A percentile compares a stretch with the other conserved stretches of the same genome.
phyloP scores from a whole-genome alignment of 35 echinoderm and acorn worm genomes.

The Apostichopus japonicus region DNA sequence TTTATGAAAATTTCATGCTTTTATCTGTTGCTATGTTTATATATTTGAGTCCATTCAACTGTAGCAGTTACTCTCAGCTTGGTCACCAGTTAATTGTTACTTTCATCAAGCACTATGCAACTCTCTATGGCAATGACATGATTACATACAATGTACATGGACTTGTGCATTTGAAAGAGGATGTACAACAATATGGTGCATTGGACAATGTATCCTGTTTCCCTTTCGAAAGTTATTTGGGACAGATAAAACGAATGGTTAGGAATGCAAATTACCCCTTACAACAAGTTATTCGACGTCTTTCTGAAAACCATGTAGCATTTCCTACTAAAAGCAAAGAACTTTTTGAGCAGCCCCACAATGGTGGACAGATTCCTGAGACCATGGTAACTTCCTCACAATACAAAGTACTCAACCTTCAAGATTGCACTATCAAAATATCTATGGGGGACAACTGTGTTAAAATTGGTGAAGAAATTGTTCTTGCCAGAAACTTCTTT shows the following conservation, averaged over 20 bases:
- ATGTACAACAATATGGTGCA: too few relatives aligned
- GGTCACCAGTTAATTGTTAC: constrained; percentile 25
- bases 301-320: too few relatives aligned
- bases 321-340: too few relatives aligned
- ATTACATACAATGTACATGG: not conserved
- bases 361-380: too few relatives aligned
- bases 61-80: not conserved
- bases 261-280: constrained; percentile 54
- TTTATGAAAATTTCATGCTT: constrained; percentile 37
- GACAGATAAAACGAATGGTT: constrained; percentile 58
- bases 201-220: too few relatives aligned
- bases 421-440: too few relatives aligned
- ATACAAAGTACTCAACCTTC: too few relatives aligned
- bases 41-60: not conserved
- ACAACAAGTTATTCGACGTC: constrained; percentile 31
- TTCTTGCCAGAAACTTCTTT: too few relatives aligned
- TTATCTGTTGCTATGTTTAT: constrained; percentile 32
- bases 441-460: too few relatives aligned
- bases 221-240: constrained; percentile 55
- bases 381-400: too few relatives aligned
- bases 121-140: constrained; percentile 28
- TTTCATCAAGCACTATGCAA: constrained; percentile 36
- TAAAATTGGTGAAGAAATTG: too few relatives aligned
- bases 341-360: too few relatives aligned
- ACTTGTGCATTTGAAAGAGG: not conserved